phyloP scores from a whole-genome alignment of 2,113 vertebrate genomes.

The Rousettus leschenaultii region DNA sequence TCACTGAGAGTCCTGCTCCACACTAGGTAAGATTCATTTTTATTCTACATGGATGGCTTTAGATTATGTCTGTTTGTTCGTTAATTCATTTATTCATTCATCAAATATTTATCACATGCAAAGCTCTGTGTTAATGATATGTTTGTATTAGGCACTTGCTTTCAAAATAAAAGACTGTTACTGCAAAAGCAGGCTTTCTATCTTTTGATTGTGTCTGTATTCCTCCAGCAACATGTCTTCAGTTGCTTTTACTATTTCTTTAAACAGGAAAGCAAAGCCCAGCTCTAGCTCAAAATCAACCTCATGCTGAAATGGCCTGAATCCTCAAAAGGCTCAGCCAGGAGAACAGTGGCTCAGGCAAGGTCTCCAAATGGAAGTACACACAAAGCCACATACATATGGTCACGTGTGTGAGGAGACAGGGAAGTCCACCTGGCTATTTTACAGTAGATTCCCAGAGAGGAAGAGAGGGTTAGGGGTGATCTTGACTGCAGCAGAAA shows the following conservation, averaged over 20 bases:
- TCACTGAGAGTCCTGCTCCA: neutral
- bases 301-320: neutral
- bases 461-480: neutral
- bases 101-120: slow-evolving; percentile 20
- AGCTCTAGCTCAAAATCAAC: neutral
- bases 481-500: neutral
- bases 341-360: neutral
- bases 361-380: neutral
- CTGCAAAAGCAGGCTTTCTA: neutral
- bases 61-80: neutral
- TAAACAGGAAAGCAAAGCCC: neutral
- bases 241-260: slow-evolving; percentile 11
- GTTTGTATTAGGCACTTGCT: slow-evolving; percentile 11
- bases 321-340: neutral
- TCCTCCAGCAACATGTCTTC: neutral
- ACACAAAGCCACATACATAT: neutral
- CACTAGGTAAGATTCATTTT: neutral
- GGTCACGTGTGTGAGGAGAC: neutral
- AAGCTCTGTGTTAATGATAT: neutral
- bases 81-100: slow-evolving; percentile 12
- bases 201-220: neutral
- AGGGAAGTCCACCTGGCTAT: neutral
- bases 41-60: neutral
- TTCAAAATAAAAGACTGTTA: neutral
- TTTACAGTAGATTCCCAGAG: neutral